phyloP scores from a whole-genome alignment of 2,113 vertebrate species.

The Cinclus cinclus region DNA sequence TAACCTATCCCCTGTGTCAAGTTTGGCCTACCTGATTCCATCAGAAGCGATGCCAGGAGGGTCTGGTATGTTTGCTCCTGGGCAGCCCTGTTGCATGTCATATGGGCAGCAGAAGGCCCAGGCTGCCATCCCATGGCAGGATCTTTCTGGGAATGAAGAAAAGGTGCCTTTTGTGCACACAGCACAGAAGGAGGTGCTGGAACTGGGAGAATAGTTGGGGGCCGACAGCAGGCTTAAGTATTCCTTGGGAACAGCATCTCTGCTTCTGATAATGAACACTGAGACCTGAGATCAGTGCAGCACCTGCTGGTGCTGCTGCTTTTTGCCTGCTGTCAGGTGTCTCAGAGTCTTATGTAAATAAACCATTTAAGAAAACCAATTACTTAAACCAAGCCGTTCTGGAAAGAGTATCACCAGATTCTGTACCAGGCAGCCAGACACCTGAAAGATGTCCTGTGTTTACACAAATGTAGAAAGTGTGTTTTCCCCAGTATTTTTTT shows the following conservation, averaged over 20 bases:
- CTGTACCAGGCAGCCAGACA: not conserved
- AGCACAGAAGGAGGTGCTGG: not conserved
- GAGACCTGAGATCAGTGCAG: not conserved
- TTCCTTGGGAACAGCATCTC: not conserved
- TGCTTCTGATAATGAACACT: not conserved
- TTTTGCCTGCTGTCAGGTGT: conserved; percentile 14
- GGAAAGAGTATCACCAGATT: not conserved
- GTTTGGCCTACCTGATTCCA: not conserved
- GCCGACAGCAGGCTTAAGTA: not conserved
- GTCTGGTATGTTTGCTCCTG: not conserved
- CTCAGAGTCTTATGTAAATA: not conserved
- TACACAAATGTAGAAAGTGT: not conserved
- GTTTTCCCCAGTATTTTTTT: not conserved
- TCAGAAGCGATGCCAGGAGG: not conserved
- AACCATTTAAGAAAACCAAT: not conserved
- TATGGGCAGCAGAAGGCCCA: not conserved
- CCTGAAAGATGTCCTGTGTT: not conserved
- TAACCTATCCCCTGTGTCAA: not conserved
- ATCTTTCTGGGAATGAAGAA: not conserved
- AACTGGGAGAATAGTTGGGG: not conserved
- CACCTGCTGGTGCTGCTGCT: not conserved
- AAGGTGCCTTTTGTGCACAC: not conserved
- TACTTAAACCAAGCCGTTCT: not conserved
- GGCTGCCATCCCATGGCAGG: not conserved
- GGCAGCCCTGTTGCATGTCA: rapidly evolving